Base-by-base conservation (phyloP, 1,140 invertebrate genomes). In the Penaeus japonicus region DNA sequence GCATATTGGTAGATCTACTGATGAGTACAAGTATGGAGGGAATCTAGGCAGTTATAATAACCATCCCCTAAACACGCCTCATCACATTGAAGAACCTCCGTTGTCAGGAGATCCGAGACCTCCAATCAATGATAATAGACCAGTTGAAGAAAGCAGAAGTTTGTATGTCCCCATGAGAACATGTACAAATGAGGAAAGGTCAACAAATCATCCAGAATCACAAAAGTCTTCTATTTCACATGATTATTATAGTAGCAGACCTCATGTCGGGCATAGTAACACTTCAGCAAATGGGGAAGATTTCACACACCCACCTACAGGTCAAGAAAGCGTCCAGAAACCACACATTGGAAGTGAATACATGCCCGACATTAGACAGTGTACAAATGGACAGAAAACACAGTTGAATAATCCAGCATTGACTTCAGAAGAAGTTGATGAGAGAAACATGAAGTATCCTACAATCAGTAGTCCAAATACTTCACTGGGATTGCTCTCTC, bases 101-200 rank as follows among this genome's bases (percentile, higher is more conserved):
- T 24, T 24, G n/a, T 73, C 70, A 73, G 70, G 27, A 27, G 47
- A 47, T 47, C 47, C 47, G 15, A 47, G 47, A 47, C 47, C n/a
- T 7, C 24, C 27, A 75, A 39, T 88, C 35, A 83, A 39, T 59
- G 78, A 82, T 7, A 57, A 35, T 18, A 80, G 77, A 30, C 35
- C 62, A 32, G 22, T 32, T 75, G 73, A 85, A 27, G 65, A 62
- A 27, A 78, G 5, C 4, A 77, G 35, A n/a, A 47, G 78, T 24
- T 24, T 55, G 4, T 88, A 75, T 83, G 73, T 59, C 32, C 32
- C 87, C 39, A 70, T 79, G 77, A 73, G 39, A 73, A 70, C 73
- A 54, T 73, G 79, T 82, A 82, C 84, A 85, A 85, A 79, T 80
- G 75, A 79, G 47, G 70, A 81, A 18, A 87, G 77, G 84, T 55